Conservation (phyloP, 2,888 invertebrate species). For the Drosophila subsilvestris region DNA sequence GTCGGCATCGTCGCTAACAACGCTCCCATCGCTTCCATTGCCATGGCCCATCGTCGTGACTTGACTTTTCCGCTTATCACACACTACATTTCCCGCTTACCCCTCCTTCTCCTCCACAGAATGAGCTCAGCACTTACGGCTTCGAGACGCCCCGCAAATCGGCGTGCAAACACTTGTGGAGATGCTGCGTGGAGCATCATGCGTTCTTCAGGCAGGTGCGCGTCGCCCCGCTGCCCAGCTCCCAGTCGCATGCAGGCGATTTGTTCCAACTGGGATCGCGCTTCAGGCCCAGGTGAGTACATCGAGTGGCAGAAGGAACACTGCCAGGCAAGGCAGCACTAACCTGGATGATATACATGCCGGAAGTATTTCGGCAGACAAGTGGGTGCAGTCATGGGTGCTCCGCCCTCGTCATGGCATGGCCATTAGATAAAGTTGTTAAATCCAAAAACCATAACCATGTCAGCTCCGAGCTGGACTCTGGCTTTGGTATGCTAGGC, state of each 20-base stretch:
- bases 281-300: conserved; percentile 89
- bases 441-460: conserved; percentile 33
- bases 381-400: conserved; percentile 54
- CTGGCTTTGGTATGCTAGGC: conserved; percentile 12
- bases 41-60: conserved; percentile 48
- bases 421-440: conserved; percentile 60
- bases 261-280: conserved; percentile 91
- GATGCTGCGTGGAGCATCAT: conserved; percentile 98
- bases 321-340: not conserved
- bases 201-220: conserved; percentile 95
- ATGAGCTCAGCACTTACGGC: conserved; percentile 97
- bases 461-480: conserved; percentile 43
- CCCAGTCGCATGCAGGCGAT: conserved; percentile 87
- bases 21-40: conserved; percentile 31
- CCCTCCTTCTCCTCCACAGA: conserved; percentile 85
- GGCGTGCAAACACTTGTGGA: conserved; percentile 98
- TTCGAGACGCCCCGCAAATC: conserved; percentile 96
- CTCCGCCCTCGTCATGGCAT: conserved; percentile 13
- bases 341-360: conserved; percentile 44
- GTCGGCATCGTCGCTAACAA: conserved; percentile 30
- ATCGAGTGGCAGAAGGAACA: not conserved
- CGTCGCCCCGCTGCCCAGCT: conserved; percentile 87
- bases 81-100: conserved; percentile 36
- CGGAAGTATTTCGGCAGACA: conserved; percentile 51
- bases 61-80: conserved; percentile 68